A percentile compares a stretch with the other conserved stretches of the same genome.
These are phyloP conservation scores for Flexamia atlantica DNA, from an alignment of 2,888 invertebrate genomes.

Conservation along the genomic window DNA sequence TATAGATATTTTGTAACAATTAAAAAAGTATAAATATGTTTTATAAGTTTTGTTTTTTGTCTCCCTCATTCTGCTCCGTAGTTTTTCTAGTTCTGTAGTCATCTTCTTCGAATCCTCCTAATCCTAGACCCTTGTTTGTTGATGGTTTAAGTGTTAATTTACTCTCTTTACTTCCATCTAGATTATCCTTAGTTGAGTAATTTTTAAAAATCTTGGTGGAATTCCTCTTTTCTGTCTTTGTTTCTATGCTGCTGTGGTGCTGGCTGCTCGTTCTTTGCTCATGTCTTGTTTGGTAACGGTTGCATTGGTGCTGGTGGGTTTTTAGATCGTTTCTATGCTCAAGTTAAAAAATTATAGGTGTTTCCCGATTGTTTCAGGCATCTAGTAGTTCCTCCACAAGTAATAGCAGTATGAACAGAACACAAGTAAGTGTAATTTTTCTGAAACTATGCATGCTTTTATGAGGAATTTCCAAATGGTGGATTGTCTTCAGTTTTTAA, in stretches of 20 bases:
- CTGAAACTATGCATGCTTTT: neutral
- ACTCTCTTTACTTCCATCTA: neutral
- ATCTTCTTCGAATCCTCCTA: neutral
- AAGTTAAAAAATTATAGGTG: conserved; percentile 14
- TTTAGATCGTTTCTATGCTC: conserved; percentile 47
- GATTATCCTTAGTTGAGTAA: neutral
- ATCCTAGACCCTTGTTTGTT: neutral
- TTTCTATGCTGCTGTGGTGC: neutral
- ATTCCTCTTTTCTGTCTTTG: conserved; percentile 31
- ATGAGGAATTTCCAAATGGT: neutral
- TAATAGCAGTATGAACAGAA: conserved; percentile 71
- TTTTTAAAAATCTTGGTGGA: neutral
- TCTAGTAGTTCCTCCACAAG: conserved; percentile 67
- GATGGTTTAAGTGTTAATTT: neutral
- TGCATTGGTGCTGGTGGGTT: conserved; percentile 10
- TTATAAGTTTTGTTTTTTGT: too few species aligned
- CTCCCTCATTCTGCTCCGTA: neutral
- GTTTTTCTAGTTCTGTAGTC: neutral
- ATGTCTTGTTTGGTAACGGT: neutral
- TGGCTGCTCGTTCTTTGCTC: conserved; percentile 20
- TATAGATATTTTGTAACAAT: too few species aligned
- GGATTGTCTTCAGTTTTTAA: too few species aligned
- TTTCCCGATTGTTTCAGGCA: conserved; percentile 56
- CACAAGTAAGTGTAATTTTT: conserved; percentile 69
- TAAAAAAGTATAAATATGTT: too few species aligned